These are phyloP conservation scores for Mesochorus sp. DNA, from an alignment of 2,888 invertebrate species.

Conservation along the genomic window DNA sequence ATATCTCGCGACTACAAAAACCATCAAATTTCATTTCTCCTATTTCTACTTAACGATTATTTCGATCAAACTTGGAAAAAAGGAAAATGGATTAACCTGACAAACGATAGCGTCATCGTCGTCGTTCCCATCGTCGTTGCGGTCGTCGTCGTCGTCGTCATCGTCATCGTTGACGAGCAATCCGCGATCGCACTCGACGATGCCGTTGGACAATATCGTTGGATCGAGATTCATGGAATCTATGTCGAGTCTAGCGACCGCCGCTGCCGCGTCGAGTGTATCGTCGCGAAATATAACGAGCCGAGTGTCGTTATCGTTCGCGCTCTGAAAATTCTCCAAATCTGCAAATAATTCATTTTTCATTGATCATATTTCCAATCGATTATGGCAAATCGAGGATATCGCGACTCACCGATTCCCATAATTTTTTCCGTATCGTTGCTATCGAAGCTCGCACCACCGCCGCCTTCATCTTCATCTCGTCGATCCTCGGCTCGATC, in stretches of 20 bases:
- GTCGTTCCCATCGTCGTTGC: too few relatives aligned
- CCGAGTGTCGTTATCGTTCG: conserved; percentile 76
- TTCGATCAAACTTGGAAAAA: too few relatives aligned
- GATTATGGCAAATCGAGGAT: not conserved
- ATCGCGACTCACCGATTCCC: conserved; percentile 74
- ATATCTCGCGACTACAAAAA: too few relatives aligned
- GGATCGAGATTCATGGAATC: conserved; percentile 77
- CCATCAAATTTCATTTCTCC: too few relatives aligned
- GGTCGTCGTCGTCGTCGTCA: too few relatives aligned
- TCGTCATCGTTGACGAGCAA: too few relatives aligned
- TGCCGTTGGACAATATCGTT: conserved; percentile 72
- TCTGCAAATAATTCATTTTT: conserved; percentile 66
- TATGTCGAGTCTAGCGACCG: conserved; percentile 75
- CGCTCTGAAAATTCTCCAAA: conserved; percentile 74
- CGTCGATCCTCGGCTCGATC: conserved; percentile 81
- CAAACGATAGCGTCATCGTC: conserved; percentile 74
- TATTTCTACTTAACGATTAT: too few relatives aligned
- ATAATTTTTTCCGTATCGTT: conserved; percentile 76
- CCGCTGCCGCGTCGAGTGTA: too few relatives aligned
- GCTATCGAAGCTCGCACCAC: conserved; percentile 67
- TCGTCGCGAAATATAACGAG: conserved; percentile 78
- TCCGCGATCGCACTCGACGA: conserved; percentile 73
- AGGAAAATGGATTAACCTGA: conserved; percentile 71
- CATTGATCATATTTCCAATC: not conserved
- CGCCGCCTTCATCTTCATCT: too few relatives aligned